These are phyloP conservation scores for Timema cristinae DNA, from an alignment of 2,888 invertebrate species.

Conservation along the genomic window DNA sequence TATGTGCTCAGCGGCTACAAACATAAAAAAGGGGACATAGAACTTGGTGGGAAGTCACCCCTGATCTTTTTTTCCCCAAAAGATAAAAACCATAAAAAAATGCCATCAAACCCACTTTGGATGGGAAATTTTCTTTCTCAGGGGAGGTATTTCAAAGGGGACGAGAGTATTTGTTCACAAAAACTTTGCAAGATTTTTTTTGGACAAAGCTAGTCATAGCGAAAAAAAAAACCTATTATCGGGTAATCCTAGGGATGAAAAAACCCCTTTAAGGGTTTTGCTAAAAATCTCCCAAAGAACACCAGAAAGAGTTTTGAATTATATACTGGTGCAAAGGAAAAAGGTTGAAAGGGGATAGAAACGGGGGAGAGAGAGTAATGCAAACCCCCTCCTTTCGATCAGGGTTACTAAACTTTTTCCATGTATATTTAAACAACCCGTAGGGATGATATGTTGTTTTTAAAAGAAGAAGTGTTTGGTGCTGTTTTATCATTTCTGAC, in stretches of 20 bases:
- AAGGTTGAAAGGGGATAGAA: slow-evolving; percentile 48
- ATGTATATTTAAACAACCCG: slow-evolving; percentile 50
- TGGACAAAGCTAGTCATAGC: slow-evolving; percentile 44
- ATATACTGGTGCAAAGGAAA: slow-evolving; percentile 45
- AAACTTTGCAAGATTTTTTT: slow-evolving; percentile 45
- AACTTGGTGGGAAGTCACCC: slow-evolving; percentile 54
- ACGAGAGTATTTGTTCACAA: slow-evolving; percentile 53
- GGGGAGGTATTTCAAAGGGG: slow-evolving; percentile 55
- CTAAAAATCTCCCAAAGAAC: slow-evolving; percentile 50
- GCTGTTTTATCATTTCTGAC: slow-evolving; percentile 49
- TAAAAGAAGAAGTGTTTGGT: slow-evolving; percentile 54
- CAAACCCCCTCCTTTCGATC: slow-evolving; percentile 41
- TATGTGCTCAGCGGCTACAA: slow-evolving; percentile 39
- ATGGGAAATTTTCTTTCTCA: slow-evolving; percentile 54
- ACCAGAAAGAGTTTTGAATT: slow-evolving; percentile 47
- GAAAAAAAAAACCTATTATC: slow-evolving; percentile 46
- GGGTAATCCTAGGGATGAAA: slow-evolving; percentile 47
- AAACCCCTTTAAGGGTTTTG: slow-evolving; percentile 51
- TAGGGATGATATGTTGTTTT: slow-evolving; percentile 46
- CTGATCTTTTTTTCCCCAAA: slow-evolving; percentile 51
- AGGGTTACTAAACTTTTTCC: slow-evolving; percentile 48
- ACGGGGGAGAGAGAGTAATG: slow-evolving; percentile 49
- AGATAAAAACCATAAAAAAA: slow-evolving; percentile 49
- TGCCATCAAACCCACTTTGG: slow-evolving; percentile 52
- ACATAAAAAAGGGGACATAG: slow-evolving; percentile 48